A percentile compares a stretch with the other conserved stretches of the same genome.
Conservation (phyloP, 23 tunicate species). For the Trididemnum nubilum region DNA sequence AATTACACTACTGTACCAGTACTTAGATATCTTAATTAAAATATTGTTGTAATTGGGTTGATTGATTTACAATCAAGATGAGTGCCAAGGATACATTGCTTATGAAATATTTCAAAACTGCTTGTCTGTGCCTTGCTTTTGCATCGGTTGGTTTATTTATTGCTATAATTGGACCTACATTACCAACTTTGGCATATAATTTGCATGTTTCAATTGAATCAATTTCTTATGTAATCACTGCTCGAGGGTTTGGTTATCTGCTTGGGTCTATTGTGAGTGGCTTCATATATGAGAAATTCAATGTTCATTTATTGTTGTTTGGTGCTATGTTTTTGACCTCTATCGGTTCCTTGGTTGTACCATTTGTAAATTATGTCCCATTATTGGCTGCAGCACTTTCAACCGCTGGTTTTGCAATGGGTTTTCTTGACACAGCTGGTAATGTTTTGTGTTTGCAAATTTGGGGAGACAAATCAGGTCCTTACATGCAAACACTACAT, state of each 20-base stretch:
- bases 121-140: constrained; percentile 29
- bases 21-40: no score
- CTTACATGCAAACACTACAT: constrained; percentile 75
- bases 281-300: constrained; percentile 30
- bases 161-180: constrained; percentile 77
- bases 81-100: not conserved
- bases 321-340: constrained; percentile 40
- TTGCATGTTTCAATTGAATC: constrained; percentile 32
- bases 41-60: no score
- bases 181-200: constrained; percentile 77
- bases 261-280: constrained; percentile 74
- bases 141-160: constrained; percentile 53
- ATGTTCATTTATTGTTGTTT: constrained; percentile 46
- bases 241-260: constrained; percentile 70
- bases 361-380: constrained; percentile 19
- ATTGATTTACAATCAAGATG: not conserved
- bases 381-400: constrained; percentile 43
- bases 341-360: constrained; percentile 38
- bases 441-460: constrained; percentile 75
- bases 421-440: constrained; percentile 79
- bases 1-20: no score
- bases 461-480: constrained; percentile 82
- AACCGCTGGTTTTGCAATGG: constrained; percentile 66
- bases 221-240: constrained; percentile 54
- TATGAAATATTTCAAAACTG: constrained; percentile 15